phyloP scores from a whole-genome alignment of 2,888 invertebrate species.

The Lissonota sp. region DNA sequence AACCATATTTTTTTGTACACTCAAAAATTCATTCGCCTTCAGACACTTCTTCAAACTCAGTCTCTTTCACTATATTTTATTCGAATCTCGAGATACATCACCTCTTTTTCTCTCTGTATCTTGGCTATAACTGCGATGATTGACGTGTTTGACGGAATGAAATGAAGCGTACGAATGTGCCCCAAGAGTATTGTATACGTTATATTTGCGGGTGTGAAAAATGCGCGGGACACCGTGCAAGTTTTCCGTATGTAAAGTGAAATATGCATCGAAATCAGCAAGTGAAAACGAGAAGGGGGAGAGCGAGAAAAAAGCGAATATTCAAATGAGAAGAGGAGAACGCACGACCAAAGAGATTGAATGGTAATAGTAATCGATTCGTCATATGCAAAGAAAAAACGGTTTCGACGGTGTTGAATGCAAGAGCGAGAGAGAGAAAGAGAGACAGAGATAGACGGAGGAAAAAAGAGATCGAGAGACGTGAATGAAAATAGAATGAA shows the following conservation, averaged over 20 bases:
- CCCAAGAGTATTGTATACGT: conserved; percentile 37
- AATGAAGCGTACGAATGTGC: conserved; percentile 56
- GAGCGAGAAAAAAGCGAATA: conserved; percentile 47
- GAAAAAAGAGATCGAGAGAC: conserved; percentile 5
- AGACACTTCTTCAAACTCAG: neutral
- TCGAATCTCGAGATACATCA: conserved; percentile 21
- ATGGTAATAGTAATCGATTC: conserved; percentile 82
- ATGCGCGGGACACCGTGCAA: conserved; percentile 27
- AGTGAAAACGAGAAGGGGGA: conserved; percentile 15
- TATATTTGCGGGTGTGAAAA: conserved; percentile 52
- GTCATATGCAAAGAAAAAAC: conserved; percentile 81
- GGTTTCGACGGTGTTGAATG: conserved; percentile 32
- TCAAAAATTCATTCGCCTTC: conserved; percentile 14
- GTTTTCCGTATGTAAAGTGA: conserved; percentile 75
- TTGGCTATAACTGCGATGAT: neutral
- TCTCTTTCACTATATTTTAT: neutral
- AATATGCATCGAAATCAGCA: conserved; percentile 63
- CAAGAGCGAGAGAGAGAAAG: conserved; percentile 54
- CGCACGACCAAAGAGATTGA: conserved; percentile 79
- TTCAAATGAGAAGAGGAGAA: conserved; percentile 69
- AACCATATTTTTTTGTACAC: no score
- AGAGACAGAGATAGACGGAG: conserved; percentile 29
- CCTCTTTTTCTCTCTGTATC: neutral
- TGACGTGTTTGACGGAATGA: conserved; percentile 44
- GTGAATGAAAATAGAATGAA: conserved; percentile 56